Base-by-base conservation (phyloP, 2,797 vertebrate species). In the Periparus ater region DNA sequence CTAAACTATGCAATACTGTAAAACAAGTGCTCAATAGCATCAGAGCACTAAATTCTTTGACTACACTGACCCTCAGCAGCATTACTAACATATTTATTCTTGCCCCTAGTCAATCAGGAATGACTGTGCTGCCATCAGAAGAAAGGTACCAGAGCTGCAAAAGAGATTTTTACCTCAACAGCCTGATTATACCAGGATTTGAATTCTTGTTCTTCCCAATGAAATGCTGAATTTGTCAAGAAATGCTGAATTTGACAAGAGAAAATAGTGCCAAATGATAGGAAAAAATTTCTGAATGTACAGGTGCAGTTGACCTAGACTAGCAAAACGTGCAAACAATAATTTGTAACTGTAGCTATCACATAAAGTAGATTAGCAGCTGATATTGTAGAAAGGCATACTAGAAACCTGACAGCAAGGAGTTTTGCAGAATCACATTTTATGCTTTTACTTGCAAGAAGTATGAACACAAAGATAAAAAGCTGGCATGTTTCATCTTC, bases 341-440 rank as follows among this genome's bases (percentile, higher is more conserved):
- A 55, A 91, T 85, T 86, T 42, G 18, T 80, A 57, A 72, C 38
- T 75, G 9, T 79, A 67, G 77, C 23, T 92, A 61, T 91, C 53
- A 48, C 66, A 83, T 7, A 50, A 80, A 84, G 54, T 11, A 94
- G 23, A 74, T 87, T 91, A 87, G 66, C 68, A 83, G 57, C n/a
- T 72, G 22, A 84, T 94, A 88, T 15, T 80, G 38, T 85, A 91
- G 92, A 91, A 89, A 81, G 30, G 73, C 40, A 58, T 25, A 38
- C 29, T 82, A 78, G 73, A 93, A 91, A 44, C 55, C 73, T 86
- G 83, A 68, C 44, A 88, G 40, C 42, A 45, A 87, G 50, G 80
- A 88, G 47, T 79, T 65, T 85, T 92, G 25, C 82, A 93, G 81
- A 95, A 93, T 97, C 91, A 85, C 53, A 74, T 96, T 79, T 86